These are phyloP conservation scores for Pagrus major DNA, from an alignment of 2,113 vertebrate species.

Conservation along the genomic window DNA sequence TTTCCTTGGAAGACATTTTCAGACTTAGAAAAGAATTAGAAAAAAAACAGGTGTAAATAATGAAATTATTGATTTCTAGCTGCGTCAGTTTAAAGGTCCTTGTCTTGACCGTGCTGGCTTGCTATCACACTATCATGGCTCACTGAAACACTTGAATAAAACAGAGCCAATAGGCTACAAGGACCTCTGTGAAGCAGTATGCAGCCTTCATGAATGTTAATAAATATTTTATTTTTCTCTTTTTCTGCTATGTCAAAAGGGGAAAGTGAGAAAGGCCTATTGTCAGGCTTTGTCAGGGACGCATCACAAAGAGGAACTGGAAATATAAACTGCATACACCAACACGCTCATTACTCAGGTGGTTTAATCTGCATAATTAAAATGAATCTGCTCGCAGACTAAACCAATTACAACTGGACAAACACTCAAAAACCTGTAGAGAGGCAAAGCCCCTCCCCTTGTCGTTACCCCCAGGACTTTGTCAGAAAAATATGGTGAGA, in stretches of 20 bases:
- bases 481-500: too few species aligned
- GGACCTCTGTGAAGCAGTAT: background rate
- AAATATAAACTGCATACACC: background rate
- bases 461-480: too few species aligned
- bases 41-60: background rate
- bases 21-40: too few species aligned
- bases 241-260: background rate
- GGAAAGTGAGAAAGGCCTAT: background rate
- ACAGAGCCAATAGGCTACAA: background rate
- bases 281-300: background rate
- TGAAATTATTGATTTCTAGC: background rate
- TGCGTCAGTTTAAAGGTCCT: background rate
- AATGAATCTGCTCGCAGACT: slow-evolving; percentile 19
- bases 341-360: slow-evolving; percentile 4
- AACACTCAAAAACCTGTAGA: too few species aligned
- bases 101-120: background rate
- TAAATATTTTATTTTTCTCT: background rate
- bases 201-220: background rate
- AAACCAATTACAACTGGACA: background rate
- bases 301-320: background rate
- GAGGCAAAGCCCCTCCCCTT: too few species aligned
- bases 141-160: background rate
- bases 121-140: background rate
- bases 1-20: background rate
- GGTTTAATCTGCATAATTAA: slow-evolving; percentile 16